Evolutionary conservation across 1,140 invertebrate genomes (phyloP), one percentile per base, ranked within the genome.

Genomic region (Drosophila gunungcola): DNA sequence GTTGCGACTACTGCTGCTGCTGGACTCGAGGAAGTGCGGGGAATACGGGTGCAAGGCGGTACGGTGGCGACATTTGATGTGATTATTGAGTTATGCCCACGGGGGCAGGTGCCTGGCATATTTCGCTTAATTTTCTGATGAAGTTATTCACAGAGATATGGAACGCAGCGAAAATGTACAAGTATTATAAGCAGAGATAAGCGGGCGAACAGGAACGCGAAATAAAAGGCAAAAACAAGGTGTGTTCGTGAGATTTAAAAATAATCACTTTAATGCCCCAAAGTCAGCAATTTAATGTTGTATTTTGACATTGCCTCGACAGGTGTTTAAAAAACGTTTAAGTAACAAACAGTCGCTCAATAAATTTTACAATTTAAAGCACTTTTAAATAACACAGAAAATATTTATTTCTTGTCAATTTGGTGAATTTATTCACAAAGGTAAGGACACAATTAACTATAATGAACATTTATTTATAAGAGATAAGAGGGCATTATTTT

Each of bases 21-120:
- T 34, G 12, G 29, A 46, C 49, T 60, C 57, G 48, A 52, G 72
- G 42, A 16, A 39, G 25, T 49, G 41, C 9, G 16, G 12, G 41
- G 48, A 11, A 29, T 7, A 29, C 7, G 62, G 56, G 55, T 61
- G 36, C 58, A 39, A 56, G 58, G 58, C 34, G 45, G 42, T 69
- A 51, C 65, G 39, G 61, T 61, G 68, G 73, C 78, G 83, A 89
- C 83, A 86, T 83, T 86, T 85, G 83, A 89, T 79, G 84, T 83
- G 83, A 86, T 86, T 86, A 86, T 86, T 86, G 84, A 86, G 83
- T 89, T 86, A 86, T 86, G 83, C 83, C 84, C 79, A 82, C 83
- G 83, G 84, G 62, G 76, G 84, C 83, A 88, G 79, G 79, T 77
- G 84, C 83, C 54, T 69, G 48, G 67, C 76, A 86, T 86, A 83